Evolutionary conservation across 1,140 invertebrate genomes (phyloP).

Genomic region (Limonius californicus): DNA sequence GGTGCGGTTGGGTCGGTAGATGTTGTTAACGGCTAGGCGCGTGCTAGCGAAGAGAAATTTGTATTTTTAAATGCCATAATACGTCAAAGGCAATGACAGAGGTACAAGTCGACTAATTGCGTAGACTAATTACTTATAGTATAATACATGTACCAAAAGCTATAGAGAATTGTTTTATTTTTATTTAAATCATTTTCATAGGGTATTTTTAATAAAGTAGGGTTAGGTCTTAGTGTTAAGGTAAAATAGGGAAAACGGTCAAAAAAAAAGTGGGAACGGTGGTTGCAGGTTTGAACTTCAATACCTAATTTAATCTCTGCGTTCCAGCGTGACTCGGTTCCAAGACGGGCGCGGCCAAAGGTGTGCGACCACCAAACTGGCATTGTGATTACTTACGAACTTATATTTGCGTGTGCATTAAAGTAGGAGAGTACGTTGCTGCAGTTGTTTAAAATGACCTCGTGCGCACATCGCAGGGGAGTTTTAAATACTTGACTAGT

Average conservation of each 20-base stretch:
- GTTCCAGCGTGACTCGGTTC: too few relatives aligned
- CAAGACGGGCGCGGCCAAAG: background rate
- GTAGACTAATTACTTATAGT: conserved; percentile 29
- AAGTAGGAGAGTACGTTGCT: background rate
- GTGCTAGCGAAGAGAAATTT: too few relatives aligned
- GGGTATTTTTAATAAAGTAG: conserved; percentile 26
- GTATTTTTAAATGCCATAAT: conserved; percentile 6
- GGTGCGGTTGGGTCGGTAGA: too few relatives aligned
- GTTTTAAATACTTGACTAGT: conserved; percentile 6
- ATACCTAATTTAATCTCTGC: too few relatives aligned
- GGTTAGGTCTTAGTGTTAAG: background rate
- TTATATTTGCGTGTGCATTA: conserved; percentile 7
- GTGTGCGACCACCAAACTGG: background rate
- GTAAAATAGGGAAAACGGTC: conserved; percentile 1
- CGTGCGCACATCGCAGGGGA: background rate
- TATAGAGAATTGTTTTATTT: conserved; percentile 31
- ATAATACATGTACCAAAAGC: conserved; percentile 30
- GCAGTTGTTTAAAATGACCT: conserved; percentile 8
- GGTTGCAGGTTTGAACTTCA: conserved; percentile 10
- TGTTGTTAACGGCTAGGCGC: too few relatives aligned
- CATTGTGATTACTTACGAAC: conserved; percentile 8
- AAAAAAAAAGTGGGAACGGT: background rate
- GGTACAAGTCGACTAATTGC: conserved; percentile 25
- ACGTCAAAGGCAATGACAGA: conserved; percentile 22
- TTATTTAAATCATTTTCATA: conserved; percentile 26